A percentile compares a stretch with the other conserved stretches of the same genome.
phyloP scores from a whole-genome alignment of 2,888 invertebrate species.

The Anoplius nigerrimus region DNA sequence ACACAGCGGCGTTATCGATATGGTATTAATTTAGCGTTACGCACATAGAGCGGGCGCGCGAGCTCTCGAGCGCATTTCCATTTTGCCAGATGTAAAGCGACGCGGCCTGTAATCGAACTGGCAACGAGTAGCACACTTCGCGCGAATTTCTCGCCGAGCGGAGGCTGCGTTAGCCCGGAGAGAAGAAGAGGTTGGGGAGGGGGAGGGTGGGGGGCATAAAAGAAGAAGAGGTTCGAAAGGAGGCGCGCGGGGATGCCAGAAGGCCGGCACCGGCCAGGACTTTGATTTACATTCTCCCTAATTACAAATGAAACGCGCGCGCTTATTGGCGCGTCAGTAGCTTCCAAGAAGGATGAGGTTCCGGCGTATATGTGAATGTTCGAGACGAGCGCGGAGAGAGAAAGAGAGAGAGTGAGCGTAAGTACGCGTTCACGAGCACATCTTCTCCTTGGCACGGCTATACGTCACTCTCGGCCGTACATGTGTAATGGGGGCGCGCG shows the following conservation, averaged over 20 bases:
- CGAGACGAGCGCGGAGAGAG: constrained; percentile 9
- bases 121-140: constrained; percentile 7
- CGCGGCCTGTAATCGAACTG: neutral
- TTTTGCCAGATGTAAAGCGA: neutral
- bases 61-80: no score
- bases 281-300: constrained; percentile 73
- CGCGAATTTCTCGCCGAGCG: no score
- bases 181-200: constrained; percentile 15
- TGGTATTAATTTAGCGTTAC: no score
- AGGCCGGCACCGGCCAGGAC: constrained; percentile 44
- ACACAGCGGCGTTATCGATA: no score
- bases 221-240: constrained; percentile 8
- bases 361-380: constrained; percentile 21
- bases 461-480: constrained; percentile 1
- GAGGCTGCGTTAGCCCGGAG: neutral
- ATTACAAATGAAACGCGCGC: constrained; percentile 71
- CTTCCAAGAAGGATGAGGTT: constrained; percentile 63
- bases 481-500: constrained; percentile 28
- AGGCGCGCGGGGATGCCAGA: constrained; percentile 1
- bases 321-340: constrained; percentile 70
- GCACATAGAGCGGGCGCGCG: no score
- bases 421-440: constrained; percentile 1
- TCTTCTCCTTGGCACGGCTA: no score
- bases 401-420: neutral
- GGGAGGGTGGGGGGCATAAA: constrained; percentile 6